Evolutionary conservation across 2,888 invertebrate genomes (phyloP), one percentile per base, ranked within the genome.

Genomic region (Tenthredo mesomela): DNA sequence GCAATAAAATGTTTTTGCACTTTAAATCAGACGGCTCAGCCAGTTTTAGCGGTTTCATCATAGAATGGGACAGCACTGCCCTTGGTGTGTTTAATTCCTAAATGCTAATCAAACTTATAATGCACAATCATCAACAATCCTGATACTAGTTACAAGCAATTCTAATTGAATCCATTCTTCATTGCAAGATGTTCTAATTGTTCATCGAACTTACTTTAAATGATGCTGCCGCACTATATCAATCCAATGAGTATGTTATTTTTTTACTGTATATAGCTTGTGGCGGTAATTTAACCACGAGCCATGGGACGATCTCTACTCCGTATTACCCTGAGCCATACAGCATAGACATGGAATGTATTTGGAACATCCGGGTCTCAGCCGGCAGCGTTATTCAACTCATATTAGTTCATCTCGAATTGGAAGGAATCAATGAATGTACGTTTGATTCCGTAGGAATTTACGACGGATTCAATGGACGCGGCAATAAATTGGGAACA

Each of bases 291-390:
- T 89, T 98, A 67, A 95, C 94, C 0, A 94, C 96, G 54, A 95
- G 96, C 10, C 93, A 93, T 0, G 98, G 98, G 0, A 95, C 96
- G 1, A 96, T 98, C 88, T 95, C 96, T 12, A 98, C 98, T 0
- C 98, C 98, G 0, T 96, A 97, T 91, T 98, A 98, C 93, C 98
- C 98, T 0, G 94, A 95, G 87, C 93, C 95, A 0, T 98, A 98
- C 91, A 93, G 94, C 54, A 95, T 95, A 83, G 95, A 95, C 87
- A 95, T 96, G 0, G 96, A 97, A 91, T 98, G 98, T 92, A 95
- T 95, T 87, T 99, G 98, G 96, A 96, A 94, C 88, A 96, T 99
- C 87, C 94, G 95, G 2, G 96, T 96, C 0, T 96, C 96, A 86
- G 94, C 94, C 40, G 98, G 98, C 2, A 97, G 97, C 29, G 92